Conservation (phyloP, 2,113 vertebrate species). For the Caretta caretta region DNA sequence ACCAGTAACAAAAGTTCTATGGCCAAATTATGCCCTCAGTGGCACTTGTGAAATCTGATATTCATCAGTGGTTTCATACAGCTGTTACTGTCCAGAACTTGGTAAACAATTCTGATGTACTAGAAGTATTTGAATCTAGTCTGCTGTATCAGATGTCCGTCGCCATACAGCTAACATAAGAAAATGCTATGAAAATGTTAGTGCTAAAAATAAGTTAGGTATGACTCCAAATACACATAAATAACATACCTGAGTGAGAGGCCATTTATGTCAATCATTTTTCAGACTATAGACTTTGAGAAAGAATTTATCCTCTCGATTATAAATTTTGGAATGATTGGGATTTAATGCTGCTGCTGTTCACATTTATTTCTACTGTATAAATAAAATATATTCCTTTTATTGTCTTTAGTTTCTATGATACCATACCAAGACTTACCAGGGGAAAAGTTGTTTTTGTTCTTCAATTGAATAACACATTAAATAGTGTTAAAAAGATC, state of each 20-base stretch:
- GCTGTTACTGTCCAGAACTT: not conserved
- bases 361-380: not conserved
- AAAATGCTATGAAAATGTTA: conserved; percentile 1
- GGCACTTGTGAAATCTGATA: not conserved
- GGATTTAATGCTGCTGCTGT: not conserved
- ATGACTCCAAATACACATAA: conserved; percentile 42
- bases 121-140: not conserved
- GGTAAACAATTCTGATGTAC: not conserved
- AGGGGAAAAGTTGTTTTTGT: not conserved
- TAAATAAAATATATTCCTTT: not conserved
- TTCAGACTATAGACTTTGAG: not conserved
- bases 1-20: not conserved
- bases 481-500: not conserved
- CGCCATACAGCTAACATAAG: not conserved
- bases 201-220: conserved; percentile 22
- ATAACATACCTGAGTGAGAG: not conserved
- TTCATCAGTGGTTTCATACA: not conserved
- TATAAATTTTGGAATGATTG: conserved; percentile 1
- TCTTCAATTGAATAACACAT: not conserved
- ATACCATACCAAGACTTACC: fast-evolving
- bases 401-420: not conserved
- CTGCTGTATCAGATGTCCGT: not conserved
- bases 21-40: not conserved
- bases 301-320: not conserved
- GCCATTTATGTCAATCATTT: not conserved